A percentile compares a stretch with the other conserved stretches of the same genome.
phyloP scores from a whole-genome alignment of 2,113 vertebrate genomes.

The Urocolius indicus region DNA sequence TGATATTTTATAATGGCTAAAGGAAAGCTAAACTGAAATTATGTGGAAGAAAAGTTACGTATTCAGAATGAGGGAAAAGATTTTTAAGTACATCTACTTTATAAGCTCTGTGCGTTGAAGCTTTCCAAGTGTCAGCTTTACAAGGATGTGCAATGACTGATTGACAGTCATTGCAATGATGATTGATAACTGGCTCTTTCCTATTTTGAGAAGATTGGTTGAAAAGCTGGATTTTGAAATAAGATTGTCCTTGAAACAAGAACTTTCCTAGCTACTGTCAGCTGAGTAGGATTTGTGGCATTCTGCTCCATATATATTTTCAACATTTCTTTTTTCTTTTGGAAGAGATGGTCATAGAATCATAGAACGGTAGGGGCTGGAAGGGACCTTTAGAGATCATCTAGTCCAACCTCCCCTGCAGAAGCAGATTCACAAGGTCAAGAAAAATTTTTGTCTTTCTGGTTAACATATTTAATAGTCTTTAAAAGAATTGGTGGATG shows the following conservation, averaged over 20 bases:
- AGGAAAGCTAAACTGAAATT: not conserved
- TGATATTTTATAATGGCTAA: not conserved
- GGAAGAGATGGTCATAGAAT: not conserved
- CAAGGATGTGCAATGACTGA: not conserved
- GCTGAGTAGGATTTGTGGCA: not conserved
- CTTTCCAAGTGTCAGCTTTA: not conserved
- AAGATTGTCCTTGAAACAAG: not conserved
- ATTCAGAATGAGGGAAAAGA: not conserved
- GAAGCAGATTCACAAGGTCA: not conserved
- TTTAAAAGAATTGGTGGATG: not conserved
- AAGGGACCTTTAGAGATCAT: too few relatives aligned
- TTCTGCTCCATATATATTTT: not conserved
- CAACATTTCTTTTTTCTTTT: not conserved
- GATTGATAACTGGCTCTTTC: not conserved
- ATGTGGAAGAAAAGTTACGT: not conserved
- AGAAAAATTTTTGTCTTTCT: not conserved
- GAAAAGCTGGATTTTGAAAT: not conserved
- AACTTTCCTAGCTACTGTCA: not conserved
- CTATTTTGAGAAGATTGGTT: not conserved
- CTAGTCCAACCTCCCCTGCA: too few relatives aligned
- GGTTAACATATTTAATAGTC: not conserved
- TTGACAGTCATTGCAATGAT: not conserved
- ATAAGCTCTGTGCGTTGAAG: rapidly evolving
- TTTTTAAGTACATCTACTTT: not conserved
- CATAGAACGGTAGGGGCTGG: too few relatives aligned